These are phyloP conservation scores for Zoroaster sp. DNA, from an alignment of 53 echinoderm and acorn worm species.

Conservation along the genomic window DNA sequence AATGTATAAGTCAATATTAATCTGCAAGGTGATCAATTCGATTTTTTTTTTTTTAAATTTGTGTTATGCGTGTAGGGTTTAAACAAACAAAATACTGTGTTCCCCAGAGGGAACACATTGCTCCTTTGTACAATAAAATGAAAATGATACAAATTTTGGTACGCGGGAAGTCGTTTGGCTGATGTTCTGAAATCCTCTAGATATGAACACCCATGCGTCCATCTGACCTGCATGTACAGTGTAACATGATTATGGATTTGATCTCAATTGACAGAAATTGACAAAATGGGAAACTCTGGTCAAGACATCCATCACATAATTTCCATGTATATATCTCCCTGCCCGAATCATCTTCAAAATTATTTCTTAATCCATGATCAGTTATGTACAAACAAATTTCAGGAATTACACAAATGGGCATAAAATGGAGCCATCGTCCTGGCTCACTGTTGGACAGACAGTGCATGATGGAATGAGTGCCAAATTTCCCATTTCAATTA, in stretches of 20 bases:
- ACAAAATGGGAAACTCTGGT: slow-evolving; percentile 1
- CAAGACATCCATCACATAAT: neutral
- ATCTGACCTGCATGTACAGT: slow-evolving; percentile 43
- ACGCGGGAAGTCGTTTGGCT: neutral
- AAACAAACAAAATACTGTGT: neutral
- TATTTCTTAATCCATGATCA: neutral
- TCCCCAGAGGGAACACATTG: neutral
- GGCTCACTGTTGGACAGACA: neutral
- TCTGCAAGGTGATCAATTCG: no score
- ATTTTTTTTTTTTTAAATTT: no score
- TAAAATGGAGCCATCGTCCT: neutral
- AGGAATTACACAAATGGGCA: neutral
- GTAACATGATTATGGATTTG: slow-evolving; percentile 18
- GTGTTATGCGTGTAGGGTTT: no score
- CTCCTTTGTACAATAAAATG: neutral
- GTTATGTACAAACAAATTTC: neutral
- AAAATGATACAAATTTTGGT: neutral
- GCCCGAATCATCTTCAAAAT: neutral
- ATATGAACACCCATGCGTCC: neutral
- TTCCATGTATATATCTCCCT: neutral
- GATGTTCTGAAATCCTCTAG: neutral
- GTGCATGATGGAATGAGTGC: slow-evolving; percentile 9
- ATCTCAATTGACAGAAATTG: slow-evolving; percentile 2
- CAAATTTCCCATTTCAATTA: slow-evolving; percentile 26
- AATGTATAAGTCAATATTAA: no score